Base-by-base conservation (phyloP, 2,797 vertebrate genomes). In the Ctenopoma kingsleyae region DNA sequence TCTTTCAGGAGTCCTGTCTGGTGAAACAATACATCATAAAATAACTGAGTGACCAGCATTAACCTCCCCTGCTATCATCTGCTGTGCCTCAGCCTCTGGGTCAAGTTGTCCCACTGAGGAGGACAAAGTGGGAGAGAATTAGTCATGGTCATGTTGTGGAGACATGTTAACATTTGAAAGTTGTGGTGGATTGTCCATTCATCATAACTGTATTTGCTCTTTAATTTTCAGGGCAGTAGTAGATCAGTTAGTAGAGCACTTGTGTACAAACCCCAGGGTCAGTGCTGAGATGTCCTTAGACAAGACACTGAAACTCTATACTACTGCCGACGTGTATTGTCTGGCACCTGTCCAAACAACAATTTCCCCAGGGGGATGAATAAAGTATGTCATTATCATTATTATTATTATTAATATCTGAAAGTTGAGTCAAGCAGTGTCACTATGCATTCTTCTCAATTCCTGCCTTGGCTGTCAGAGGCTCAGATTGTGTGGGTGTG, bases 121-220 rank as follows among this genome's bases (percentile, higher is more conserved):
- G n/a, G 17, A 70, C 23, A 35, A 0, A 4, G 10, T 19, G 40
- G 19, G 20, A 47, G 15, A 15, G 9, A 71, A 62, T 67, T 41
- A 47, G 54, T 44, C 30, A 6, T 51, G 67, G 52, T 53, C 8
- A 19, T 53, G 57, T 40, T 64, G 67, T 43, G 20, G 35, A 69
- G 22, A 82, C 71, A 76, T 62, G 80, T 13, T 38, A 9, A 32
- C 9, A 32, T 32, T 66, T 69, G 11, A 25, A 36, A 73, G 76
- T 76, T 69, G 46, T 8, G 6, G 48, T 52, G 49, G 49, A 65
- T 72, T 83, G 83, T 77, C 69, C 63, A 59, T 56, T 60, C 54
- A 60, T 55, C 55, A 55, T 50, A 75, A 53, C 74, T 67, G 47
- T 23, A 19, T 47, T 54, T 32, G 36, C 19, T 30, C 58, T 20